Evolutionary conservation across 2,797 vertebrate species (phyloP).

Genomic region (Sebastolobus alascanus): DNA sequence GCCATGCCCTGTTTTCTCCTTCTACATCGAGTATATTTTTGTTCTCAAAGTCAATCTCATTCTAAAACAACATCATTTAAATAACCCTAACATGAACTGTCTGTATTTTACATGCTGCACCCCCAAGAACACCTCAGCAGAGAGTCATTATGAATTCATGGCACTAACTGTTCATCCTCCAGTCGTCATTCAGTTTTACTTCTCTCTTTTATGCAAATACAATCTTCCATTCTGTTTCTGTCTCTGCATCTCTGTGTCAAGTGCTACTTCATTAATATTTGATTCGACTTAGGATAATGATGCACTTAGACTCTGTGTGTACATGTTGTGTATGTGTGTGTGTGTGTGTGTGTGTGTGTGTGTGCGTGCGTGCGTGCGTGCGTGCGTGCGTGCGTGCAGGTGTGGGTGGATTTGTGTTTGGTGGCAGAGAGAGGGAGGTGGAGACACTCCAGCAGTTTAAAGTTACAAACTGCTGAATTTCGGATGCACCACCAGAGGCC

Average conservation of each 20-base stretch:
- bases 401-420: slow-evolving; percentile 39
- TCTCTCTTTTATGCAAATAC: slow-evolving; percentile 60
- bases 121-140: slow-evolving; percentile 15
- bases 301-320: slow-evolving; percentile 39
- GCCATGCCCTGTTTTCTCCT: background rate
- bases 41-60: background rate
- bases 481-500: slow-evolving; percentile 53
- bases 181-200: slow-evolving; percentile 47
- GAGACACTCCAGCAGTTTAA: slow-evolving; percentile 7
- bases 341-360: slow-evolving; percentile 3
- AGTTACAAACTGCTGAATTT: slow-evolving; percentile 42
- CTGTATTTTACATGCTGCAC: background rate
- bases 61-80: slow-evolving; percentile 8
- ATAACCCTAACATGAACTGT: background rate
- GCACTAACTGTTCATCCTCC: slow-evolving; percentile 29
- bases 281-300: slow-evolving; percentile 63
- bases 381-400: background rate
- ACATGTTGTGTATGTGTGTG: background rate
- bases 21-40: background rate
- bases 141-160: slow-evolving; percentile 47
- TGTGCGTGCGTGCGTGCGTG: background rate
- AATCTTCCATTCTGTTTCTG: slow-evolving; percentile 45
- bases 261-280: slow-evolving; percentile 68
- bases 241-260: slow-evolving; percentile 58
- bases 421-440: background rate